Percentiles rank a stretch among this genome's conserved stretches.
phyloP scores from a whole-genome alignment of 2,113 vertebrate genomes.

The Xenus cinereus region DNA sequence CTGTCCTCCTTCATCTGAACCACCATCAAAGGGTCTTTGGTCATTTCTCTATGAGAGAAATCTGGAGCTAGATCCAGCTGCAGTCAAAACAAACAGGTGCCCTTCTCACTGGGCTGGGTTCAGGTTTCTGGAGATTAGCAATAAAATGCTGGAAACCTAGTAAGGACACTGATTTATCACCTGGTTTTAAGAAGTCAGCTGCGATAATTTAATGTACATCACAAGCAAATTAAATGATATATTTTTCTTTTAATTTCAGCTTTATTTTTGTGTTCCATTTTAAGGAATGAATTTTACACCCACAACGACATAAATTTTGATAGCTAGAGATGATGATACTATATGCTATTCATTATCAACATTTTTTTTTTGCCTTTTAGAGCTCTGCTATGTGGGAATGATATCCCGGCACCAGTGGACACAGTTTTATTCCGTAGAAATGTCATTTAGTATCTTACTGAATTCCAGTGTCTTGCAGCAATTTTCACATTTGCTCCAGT shows the following conservation, averaged over 20 bases:
- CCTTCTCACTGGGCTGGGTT: not conserved
- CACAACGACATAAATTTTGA: not conserved
- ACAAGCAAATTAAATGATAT: not conserved
- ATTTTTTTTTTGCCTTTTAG: not conserved
- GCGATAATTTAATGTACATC: not conserved
- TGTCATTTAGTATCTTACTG: not conserved
- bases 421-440: constrained; percentile 2
- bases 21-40: not conserved
- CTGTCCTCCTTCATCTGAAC: not conserved
- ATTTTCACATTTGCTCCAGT: constrained; percentile 48
- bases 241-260: not conserved
- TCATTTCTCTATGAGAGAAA: not conserved
- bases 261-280: not conserved
- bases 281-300: not conserved
- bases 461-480: constrained; percentile 6
- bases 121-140: not conserved
- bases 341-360: not conserved
- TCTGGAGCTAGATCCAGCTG: not conserved
- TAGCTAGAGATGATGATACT: not conserved
- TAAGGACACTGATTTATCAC: not conserved
- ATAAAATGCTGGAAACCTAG: not conserved
- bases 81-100: not conserved
- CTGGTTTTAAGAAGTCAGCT: not conserved
- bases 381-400: not conserved
- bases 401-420: not conserved